These are phyloP conservation scores for Eupithecia pulchellata DNA, from an alignment of 2,888 invertebrate genomes.

Conservation along the genomic window DNA sequence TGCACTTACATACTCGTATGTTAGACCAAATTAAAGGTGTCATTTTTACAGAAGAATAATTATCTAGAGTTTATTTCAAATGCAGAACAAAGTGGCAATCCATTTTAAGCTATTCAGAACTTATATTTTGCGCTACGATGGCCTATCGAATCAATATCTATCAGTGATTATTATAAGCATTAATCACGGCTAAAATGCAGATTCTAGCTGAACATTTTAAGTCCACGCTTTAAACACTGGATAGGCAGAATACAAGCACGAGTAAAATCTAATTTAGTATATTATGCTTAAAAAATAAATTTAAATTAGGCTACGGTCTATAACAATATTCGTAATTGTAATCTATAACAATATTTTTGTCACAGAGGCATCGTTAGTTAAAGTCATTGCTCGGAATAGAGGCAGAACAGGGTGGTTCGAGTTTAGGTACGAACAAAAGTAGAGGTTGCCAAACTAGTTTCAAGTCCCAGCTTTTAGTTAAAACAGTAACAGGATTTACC, in stretches of 20 bases:
- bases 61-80: neutral
- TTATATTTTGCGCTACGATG: neutral
- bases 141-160: neutral
- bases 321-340: constrained; percentile 12
- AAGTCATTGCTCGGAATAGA: neutral
- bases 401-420: neutral
- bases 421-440: neutral
- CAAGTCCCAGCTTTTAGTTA: neutral
- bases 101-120: neutral
- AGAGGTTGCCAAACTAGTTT: neutral
- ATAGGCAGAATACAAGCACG: neutral
- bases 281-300: neutral
- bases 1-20: neutral
- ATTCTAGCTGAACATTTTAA: neutral
- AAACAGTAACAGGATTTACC: neutral
- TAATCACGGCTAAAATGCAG: neutral
- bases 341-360: constrained; percentile 1
- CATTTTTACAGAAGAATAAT: neutral
- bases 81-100: neutral
- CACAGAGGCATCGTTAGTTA: constrained; percentile 13
- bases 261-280: no score
- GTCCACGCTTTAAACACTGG: neutral
- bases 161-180: neutral
- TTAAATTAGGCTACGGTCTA: neutral
- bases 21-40: neutral